Evolutionary conservation across 2,888 invertebrate species (phyloP).

Genomic region (Pocota personata): DNA sequence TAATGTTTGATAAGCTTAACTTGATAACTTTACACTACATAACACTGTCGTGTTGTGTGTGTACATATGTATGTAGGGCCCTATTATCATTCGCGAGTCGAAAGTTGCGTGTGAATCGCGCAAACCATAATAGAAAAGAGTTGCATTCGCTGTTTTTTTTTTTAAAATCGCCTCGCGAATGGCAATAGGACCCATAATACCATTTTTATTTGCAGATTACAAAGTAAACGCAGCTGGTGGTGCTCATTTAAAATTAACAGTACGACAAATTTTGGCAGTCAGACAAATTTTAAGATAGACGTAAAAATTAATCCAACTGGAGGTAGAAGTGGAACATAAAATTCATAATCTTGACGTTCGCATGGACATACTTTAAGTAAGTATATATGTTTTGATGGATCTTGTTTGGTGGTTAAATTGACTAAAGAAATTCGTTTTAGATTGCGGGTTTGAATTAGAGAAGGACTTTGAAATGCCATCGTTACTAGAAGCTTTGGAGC

Average conservation of each 20-base stretch:
- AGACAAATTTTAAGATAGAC: slow-evolving; percentile 17
- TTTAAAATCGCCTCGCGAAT: too few species aligned
- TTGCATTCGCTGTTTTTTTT: too few species aligned
- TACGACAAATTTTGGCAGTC: neutral
- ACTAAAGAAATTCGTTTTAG: neutral
- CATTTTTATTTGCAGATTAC: slow-evolving; percentile 13
- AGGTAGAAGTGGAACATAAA: slow-evolving; percentile 4
- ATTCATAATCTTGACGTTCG: neutral
- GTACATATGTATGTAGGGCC: too few species aligned
- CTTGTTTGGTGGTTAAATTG: neutral
- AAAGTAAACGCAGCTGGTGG: slow-evolving; percentile 19
- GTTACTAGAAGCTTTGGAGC: slow-evolving; percentile 93
- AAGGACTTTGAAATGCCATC: slow-evolving; percentile 89
- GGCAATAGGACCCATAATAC: too few species aligned
- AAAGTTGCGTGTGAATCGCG: too few species aligned
- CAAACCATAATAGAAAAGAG: too few species aligned
- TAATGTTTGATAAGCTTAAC: too few species aligned
- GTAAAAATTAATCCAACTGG: too few species aligned
- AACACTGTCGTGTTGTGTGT: too few species aligned
- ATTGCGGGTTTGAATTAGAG: neutral
- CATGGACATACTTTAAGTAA: slow-evolving; percentile 42
- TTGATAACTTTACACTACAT: too few species aligned
- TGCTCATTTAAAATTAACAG: slow-evolving; percentile 10
- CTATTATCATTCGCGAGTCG: too few species aligned
- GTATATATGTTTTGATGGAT: slow-evolving; percentile 14